Percentiles rank a stretch among this genome's conserved stretches.
phyloP scores from a whole-genome alignment of 2,113 vertebrate species.

The Eretmochelys imbricata region DNA sequence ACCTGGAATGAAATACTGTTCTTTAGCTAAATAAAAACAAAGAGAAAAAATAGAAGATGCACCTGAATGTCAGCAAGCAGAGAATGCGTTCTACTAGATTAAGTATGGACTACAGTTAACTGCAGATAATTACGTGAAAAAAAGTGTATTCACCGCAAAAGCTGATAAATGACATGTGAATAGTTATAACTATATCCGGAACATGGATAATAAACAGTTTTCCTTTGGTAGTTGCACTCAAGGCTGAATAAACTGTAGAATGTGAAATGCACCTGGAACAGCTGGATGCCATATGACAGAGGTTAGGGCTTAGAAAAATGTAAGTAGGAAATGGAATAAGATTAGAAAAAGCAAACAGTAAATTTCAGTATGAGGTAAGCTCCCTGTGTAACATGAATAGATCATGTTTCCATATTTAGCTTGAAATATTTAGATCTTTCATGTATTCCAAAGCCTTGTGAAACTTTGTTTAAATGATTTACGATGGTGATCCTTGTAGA shows the following conservation, averaged over 20 bases:
- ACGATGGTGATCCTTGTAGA: neutral
- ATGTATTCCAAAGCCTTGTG: conserved; percentile 25
- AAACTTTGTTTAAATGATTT: conserved; percentile 47
- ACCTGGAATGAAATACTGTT: conserved; percentile 99
- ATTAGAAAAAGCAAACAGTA: conserved; percentile 67
- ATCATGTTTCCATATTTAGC: conserved; percentile 48
- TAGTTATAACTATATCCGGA: conserved; percentile 63
- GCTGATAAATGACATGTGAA: conserved; percentile 55
- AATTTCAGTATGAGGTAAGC: conserved; percentile 57
- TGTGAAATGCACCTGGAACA: conserved; percentile 70
- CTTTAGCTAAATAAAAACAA: conserved; percentile 94
- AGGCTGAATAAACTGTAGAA: conserved; percentile 69
- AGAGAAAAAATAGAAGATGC: conserved; percentile 85
- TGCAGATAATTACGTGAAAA: conserved; percentile 67
- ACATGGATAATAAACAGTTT: conserved; percentile 38
- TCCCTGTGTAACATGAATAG: conserved; percentile 35
- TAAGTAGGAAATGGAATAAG: conserved; percentile 67
- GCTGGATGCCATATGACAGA: conserved; percentile 67
- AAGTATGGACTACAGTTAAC: conserved; percentile 75
- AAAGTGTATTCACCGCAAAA: conserved; percentile 60
- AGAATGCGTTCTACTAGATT: conserved; percentile 81
- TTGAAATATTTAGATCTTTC: conserved; percentile 58
- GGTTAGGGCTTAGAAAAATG: conserved; percentile 66
- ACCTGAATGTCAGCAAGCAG: conserved; percentile 87
- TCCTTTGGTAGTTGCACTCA: conserved; percentile 57